Evolutionary conservation across 2,888 invertebrate genomes (phyloP).

Genomic region (Nephrocerus scutellatus): DNA sequence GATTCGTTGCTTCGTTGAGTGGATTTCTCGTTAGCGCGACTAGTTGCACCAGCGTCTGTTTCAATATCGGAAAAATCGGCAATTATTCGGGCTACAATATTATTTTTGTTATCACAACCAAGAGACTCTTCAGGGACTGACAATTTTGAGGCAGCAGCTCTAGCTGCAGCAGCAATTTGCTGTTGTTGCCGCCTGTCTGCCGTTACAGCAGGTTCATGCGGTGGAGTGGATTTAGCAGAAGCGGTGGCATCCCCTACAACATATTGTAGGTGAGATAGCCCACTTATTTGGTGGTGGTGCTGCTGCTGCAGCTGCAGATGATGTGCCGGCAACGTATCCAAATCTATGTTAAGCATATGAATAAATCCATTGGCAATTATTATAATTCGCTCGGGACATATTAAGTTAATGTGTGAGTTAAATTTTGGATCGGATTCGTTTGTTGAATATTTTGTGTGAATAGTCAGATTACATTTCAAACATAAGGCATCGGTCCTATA

Average conservation of each 20-base stretch:
- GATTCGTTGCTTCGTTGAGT: not conserved
- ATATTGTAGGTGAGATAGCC: too few relatives aligned
- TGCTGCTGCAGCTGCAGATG: slow-evolving; percentile 16
- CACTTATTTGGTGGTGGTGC: slow-evolving; percentile 11
- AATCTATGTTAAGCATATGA: slow-evolving; percentile 65
- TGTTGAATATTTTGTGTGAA: slow-evolving; percentile 86
- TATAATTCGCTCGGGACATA: slow-evolving; percentile 67
- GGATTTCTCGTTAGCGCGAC: slow-evolving; percentile 17
- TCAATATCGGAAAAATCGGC: slow-evolving; percentile 59
- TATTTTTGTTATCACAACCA: slow-evolving; percentile 49
- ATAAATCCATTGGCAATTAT: slow-evolving; percentile 80
- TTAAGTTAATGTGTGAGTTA: slow-evolving; percentile 61
- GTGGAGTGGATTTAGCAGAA: slow-evolving; percentile 13
- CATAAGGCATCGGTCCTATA: slow-evolving; percentile 70
- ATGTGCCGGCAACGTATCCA: slow-evolving; percentile 45
- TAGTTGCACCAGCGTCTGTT: slow-evolving; percentile 49
- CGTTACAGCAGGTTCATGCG: slow-evolving; percentile 22
- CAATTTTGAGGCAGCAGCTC: too few relatives aligned
- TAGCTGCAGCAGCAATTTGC: too few relatives aligned
- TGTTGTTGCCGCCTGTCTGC: slow-evolving; percentile 8
- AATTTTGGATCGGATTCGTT: slow-evolving; percentile 78
- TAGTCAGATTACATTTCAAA: slow-evolving; percentile 80
- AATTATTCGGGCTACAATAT: slow-evolving; percentile 55
- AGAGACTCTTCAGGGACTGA: slow-evolving; percentile 24
- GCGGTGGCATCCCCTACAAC: too few relatives aligned